Evolutionary conservation across 2,888 invertebrate species (phyloP), one percentile per base, ranked within the genome.

Genomic region (Pherbina coryleti): DNA sequence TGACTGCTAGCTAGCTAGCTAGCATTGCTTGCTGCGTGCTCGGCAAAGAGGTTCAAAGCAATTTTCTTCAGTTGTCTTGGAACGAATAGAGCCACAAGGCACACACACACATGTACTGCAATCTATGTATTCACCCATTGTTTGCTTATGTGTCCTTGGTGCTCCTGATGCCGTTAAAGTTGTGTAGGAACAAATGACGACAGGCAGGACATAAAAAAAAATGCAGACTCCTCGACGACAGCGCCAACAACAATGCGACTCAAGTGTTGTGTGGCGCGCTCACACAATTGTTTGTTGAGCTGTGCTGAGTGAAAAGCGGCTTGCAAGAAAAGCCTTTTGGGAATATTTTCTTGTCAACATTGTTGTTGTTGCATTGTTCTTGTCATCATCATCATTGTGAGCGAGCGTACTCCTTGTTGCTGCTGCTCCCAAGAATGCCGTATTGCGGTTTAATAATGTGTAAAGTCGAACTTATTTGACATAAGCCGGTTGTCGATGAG

Each of bases 401-500:
- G 82, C 82, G 83, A 82, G 82, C 82, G 83, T 82, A 79, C 81
- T 83, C 81, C 80, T 82, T 85, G 81, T 81, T 86, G 81, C 84
- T 83, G 81, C 80, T 75, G 53, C 57, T 66, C 31, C 66, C 19
- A 44, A 5, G 51, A 14, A 22, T 84, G 82, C 83, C 81, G 83
- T 84, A 85, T 83, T 85, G 85, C 84, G 85, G 85, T 86, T 85
- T 85, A 85, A 85, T 85, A 85, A 85, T 86, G 85, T 85, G 85
- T 85, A 85, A 85, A 85, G 86, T 85, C 86, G 84, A 85, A 86
- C 86, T 86, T 86, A 85, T 85, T 85, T 85, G 85, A 82, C 83
- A 82, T 84, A 85, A 76, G 75, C 80, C 60, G 55, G 67, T 77
- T 80, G 77, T 76, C 73, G 44, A 77, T 72, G 66, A 53, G 72